A percentile compares a stretch with the other conserved stretches of the same genome.
Conservation (phyloP, 2,113 vertebrate genomes). For the Channa maculata region DNA sequence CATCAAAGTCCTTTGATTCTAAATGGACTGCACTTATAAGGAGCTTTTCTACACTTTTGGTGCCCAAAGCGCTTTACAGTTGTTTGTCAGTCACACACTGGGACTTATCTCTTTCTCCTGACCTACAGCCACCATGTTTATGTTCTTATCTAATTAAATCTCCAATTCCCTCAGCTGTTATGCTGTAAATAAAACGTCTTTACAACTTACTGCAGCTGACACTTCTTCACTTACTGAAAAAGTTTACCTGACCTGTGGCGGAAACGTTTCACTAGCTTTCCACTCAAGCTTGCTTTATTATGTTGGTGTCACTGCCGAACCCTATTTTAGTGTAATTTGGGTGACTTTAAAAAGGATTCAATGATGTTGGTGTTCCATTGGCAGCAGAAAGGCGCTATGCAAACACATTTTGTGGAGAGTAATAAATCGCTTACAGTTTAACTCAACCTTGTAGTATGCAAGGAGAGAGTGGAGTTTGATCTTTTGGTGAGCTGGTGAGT, state of each 20-base stretch:
- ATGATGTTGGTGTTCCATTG: slow-evolving; percentile 15
- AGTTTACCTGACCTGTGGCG: too few relatives aligned
- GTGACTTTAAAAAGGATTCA: slow-evolving; percentile 1
- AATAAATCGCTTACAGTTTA: slow-evolving; percentile 81
- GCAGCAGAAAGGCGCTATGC: slow-evolving; percentile 16
- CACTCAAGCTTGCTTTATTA: neutral
- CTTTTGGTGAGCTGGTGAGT: slow-evolving; percentile 32
- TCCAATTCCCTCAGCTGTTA: neutral
- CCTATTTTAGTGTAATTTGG: neutral
- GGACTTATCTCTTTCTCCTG: too few relatives aligned
- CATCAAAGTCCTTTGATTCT: neutral
- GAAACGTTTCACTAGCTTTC: neutral
- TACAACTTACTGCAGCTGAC: slow-evolving; percentile 24
- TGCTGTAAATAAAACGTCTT: neutral
- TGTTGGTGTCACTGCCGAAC: neutral
- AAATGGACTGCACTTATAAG: too few relatives aligned
- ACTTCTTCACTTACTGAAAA: neutral
- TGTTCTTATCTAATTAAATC: neutral
- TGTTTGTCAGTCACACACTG: too few relatives aligned
- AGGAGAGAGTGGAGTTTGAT: slow-evolving; percentile 80
- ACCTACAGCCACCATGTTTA: too few relatives aligned
- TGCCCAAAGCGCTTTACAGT: too few relatives aligned
- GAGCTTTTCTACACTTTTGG: too few relatives aligned
- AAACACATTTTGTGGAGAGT: slow-evolving; percentile 39
- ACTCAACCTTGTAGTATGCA: slow-evolving; percentile 50